Evolutionary conservation across 2,797 vertebrate species (phyloP), one percentile per base, ranked within the genome.

Genomic region (Brotula barbata): DNA sequence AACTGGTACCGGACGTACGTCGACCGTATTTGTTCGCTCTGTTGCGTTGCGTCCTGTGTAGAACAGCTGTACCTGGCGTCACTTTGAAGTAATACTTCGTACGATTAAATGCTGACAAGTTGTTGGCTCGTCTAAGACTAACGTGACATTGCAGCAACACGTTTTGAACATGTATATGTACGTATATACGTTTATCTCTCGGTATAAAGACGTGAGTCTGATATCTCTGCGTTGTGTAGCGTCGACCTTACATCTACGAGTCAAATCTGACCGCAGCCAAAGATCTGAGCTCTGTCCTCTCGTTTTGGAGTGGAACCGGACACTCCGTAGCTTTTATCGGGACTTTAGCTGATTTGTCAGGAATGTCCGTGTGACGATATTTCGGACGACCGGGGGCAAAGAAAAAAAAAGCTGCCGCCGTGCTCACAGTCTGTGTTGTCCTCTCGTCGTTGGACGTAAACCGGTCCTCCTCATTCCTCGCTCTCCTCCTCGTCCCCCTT

Each of bases 401-500:
- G n/a, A n/a, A n/a, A n/a, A n/a, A n/a, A n/a, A n/a, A n/a, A n/a
- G n/a, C n/a, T n/a, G n/a, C n/a, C n/a, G n/a, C n/a, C 42, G 57
- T 52, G 52, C 68, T 47, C 33, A 20, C 52, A 34, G 43, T 69
- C 55, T 44, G 55, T 10, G 7, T 37, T 64, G 57, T 80, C 64
- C 61, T 62, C 58, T 58, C 60, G 19, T 48, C 33, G 55, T 42
- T 51, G 61, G 33, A 56, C 64, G 49, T 12, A 22, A 69, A 54
- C 42, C 5, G 57, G 41, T 72, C 39, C 20, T 25, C 19, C 44
- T 91, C 89, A 97, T 85, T 96, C 94, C n/a, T 97, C 93, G 0
- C 94, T 94, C 60, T 94, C 92, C n/a, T 97, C 95, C 2, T 98
- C 97, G 0, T 98, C 96, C 0, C 95, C 94, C 40, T 97, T 96